Evolutionary conservation across 2,113 vertebrate genomes (phyloP), one percentile per base, ranked within the genome.

Genomic region (Cottus gobio): DNA sequence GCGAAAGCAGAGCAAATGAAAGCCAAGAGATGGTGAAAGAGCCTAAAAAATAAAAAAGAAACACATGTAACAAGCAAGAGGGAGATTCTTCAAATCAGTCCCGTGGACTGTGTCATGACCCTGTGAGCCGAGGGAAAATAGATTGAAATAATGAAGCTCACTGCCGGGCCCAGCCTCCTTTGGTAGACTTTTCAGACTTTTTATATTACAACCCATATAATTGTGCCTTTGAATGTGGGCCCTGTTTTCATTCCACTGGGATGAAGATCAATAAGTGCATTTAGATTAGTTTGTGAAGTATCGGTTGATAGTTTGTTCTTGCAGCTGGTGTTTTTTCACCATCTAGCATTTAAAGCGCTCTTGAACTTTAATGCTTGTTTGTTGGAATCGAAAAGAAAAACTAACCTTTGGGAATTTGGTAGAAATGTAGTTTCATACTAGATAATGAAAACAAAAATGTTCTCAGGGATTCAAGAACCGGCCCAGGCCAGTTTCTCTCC

Each of bases 191-290:
- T 3, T 63, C 9, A 39, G 12, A 36, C 44, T 66, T 81, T 87
- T 52, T 36, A 58, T 73, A 54, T 72, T 79, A 72, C 61, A 24
- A n/a, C 62, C 18, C 22, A 48, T 44, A 48, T 71, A 66, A 66
- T 52, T 39, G 18, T 18, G 24, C 73, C 56, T 71, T 50, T 82
- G 79, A 76, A 44, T 36, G 64, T 48, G 37, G 18, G 10, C 16
- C 24, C 57, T 61, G 68, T 80, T 85, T 85, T 83, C 34, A 64
- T 85, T 78, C 62, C 80, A 54, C 61, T 42, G 20, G 34, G 62
- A 68, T 50, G 13, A 66, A 85, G 91, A 84, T 91, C 81, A 68
- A 85, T 80, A 69, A 16, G 9, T 77, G 54, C 30, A 71, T 87
- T 83, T 76, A 37, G 80, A 87, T 82, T 66, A 12, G 39, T 71